These are phyloP conservation scores for Sorex maritimensis DNA, from an alignment of 2,797 vertebrate species.

Conservation along the genomic window DNA sequence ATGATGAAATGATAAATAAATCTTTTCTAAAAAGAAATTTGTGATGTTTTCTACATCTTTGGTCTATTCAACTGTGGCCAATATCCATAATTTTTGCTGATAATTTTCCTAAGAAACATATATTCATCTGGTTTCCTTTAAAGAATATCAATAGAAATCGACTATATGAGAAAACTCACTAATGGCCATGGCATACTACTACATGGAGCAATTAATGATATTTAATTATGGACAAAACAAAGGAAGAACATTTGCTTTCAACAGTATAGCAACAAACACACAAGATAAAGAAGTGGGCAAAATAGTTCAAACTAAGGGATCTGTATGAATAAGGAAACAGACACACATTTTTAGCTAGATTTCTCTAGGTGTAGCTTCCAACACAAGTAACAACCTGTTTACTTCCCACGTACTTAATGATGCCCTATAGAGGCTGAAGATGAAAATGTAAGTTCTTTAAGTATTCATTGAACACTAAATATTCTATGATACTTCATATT, in stretches of 20 bases:
- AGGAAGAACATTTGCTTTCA: neutral
- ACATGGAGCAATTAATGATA: constrained; percentile 1
- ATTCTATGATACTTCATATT: constrained; percentile 39
- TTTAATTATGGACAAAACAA: constrained; percentile 6
- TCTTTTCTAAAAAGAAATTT: constrained; percentile 51
- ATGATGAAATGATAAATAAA: neutral
- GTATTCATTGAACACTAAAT: constrained; percentile 46
- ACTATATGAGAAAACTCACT: neutral
- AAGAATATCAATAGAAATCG: constrained; percentile 17
- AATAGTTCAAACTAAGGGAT: constrained; percentile 37
- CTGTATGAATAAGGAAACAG: constrained; percentile 53
- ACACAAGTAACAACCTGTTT: neutral
- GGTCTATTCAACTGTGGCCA: neutral
- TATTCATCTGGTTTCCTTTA: constrained; percentile 15
- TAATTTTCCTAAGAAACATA: constrained; percentile 46
- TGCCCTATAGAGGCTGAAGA: constrained; percentile 8
- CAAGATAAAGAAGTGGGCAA: neutral
- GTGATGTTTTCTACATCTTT: constrained; percentile 42
- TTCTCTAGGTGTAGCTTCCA: constrained; percentile 41
- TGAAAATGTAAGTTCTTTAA: constrained; percentile 28
- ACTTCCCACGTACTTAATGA: neutral
- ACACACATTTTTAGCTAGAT: constrained; percentile 14
- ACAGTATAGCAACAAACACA: neutral
- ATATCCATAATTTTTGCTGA: constrained; percentile 4
- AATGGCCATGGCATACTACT: neutral